Evolutionary conservation across 2,113 vertebrate species (phyloP).

Genomic region (Plotosus lineatus): DNA sequence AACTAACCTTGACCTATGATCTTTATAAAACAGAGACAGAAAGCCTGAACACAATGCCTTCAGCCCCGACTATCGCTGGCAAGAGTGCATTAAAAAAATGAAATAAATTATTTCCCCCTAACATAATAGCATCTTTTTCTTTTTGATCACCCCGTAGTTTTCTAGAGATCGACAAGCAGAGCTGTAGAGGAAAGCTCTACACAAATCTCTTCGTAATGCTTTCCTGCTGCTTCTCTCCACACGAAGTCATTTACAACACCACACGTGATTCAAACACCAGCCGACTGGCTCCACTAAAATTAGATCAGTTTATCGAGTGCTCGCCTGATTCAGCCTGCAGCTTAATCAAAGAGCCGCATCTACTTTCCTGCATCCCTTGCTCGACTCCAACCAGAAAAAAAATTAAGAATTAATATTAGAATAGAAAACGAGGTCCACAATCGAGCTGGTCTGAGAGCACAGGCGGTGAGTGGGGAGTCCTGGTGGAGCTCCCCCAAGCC

Average conservation of each 20-base stretch:
- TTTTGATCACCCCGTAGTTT: slow-evolving; percentile 8
- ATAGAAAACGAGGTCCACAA: slow-evolving; percentile 19
- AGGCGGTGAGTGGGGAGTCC: background rate
- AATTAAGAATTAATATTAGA: background rate
- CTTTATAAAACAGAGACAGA: no score
- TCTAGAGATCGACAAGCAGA: slow-evolving; percentile 3
- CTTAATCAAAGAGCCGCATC: slow-evolving; percentile 34
- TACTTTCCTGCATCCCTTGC: slow-evolving; percentile 12
- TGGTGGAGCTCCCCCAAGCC: background rate
- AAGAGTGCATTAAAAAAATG: no score
- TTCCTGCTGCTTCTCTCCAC: background rate
- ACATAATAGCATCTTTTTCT: background rate
- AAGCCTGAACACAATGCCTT: no score
- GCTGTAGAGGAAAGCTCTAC: slow-evolving; percentile 18
- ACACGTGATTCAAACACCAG: slow-evolving; percentile 35
- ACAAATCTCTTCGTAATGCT: background rate
- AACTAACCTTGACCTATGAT: no score
- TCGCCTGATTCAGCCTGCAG: slow-evolving; percentile 14
- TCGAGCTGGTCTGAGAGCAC: background rate
- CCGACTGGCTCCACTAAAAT: slow-evolving; percentile 49
- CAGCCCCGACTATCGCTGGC: no score
- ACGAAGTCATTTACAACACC: slow-evolving; percentile 49
- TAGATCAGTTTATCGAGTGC: slow-evolving; percentile 54
- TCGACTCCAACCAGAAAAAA: slow-evolving; percentile 19
- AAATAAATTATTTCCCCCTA: background rate